phyloP scores from a whole-genome alignment of 2,113 vertebrate genomes.

The Lepus americanus region DNA sequence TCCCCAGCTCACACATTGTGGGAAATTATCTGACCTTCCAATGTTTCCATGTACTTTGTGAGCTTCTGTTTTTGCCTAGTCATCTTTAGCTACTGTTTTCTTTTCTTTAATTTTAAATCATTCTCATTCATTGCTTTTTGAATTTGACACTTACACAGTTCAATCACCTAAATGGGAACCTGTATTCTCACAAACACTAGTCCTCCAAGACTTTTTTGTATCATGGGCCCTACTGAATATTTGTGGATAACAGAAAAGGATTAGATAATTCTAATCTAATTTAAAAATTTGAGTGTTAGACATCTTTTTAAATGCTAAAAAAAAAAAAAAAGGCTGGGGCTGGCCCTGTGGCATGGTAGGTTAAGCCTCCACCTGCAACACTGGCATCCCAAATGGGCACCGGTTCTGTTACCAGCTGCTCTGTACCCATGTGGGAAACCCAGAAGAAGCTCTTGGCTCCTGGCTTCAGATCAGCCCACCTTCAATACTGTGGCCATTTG shows the following conservation, averaged over 20 bases:
- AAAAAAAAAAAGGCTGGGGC: too few relatives aligned
- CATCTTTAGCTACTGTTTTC: not conserved
- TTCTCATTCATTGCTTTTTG: not conserved
- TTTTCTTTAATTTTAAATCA: not conserved
- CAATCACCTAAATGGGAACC: not conserved
- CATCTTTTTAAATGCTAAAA: not conserved
- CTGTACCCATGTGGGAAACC: too few relatives aligned
- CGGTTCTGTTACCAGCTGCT: too few relatives aligned
- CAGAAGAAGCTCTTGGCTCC: too few relatives aligned
- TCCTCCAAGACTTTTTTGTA: not conserved
- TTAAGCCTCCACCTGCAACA: too few relatives aligned
- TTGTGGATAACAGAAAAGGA: not conserved
- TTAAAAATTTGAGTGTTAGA: not conserved
- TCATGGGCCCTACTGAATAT: not conserved
- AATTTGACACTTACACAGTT: not conserved
- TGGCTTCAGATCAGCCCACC: too few relatives aligned
- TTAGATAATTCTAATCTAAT: not conserved
- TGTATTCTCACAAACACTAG: slow-evolving; percentile 1
- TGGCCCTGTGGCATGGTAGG: too few relatives aligned
- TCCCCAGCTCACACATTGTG: not conserved
- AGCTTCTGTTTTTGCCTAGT: not conserved
- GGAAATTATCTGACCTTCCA: not conserved
- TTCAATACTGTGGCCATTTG: too few relatives aligned
- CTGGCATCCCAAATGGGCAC: too few relatives aligned
- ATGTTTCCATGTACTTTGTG: not conserved